Evolutionary conservation across 1,140 invertebrate species (phyloP).

Genomic region (Pogonognathellus flavescens): DNA sequence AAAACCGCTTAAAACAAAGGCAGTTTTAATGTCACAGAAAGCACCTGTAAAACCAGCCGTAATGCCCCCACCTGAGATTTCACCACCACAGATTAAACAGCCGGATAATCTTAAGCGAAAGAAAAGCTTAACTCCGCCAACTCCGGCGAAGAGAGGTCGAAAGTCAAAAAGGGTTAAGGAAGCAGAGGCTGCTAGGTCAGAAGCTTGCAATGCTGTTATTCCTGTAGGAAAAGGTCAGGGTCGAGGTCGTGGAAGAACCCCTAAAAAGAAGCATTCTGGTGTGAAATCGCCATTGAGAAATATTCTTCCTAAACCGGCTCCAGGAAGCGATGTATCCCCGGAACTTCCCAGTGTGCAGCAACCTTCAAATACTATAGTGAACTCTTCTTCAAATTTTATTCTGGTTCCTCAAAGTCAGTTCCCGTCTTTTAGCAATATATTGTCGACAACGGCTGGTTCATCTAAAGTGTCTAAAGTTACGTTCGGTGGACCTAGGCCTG

Average conservation of each 20-base stretch:
- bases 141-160: background rate
- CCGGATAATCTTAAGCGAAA: background rate
- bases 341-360: background rate
- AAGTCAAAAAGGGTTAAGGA: conserved; percentile 15
- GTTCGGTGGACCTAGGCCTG: too few species aligned
- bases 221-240: background rate
- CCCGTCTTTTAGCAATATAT: too few species aligned
- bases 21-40: background rate
- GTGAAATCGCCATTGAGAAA: conserved; percentile 23
- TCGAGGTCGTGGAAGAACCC: conserved; percentile 4
- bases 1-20: background rate
- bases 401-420: too few species aligned
- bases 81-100: too few species aligned
- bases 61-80: too few species aligned
- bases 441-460: too few species aligned
- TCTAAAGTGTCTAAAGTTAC: too few species aligned
- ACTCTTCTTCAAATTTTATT: too few species aligned
- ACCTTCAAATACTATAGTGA: too few species aligned
- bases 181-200: conserved; percentile 21
- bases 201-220: conserved; percentile 16
- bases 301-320: conserved; percentile 49
- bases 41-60: too few species aligned
- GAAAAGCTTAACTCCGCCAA: background rate
- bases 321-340: background rate
- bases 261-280: conserved; percentile 5